Evolutionary conservation across 2,113 vertebrate genomes (phyloP), one percentile per base, ranked within the genome.

Genomic region (Solea senegalensis): DNA sequence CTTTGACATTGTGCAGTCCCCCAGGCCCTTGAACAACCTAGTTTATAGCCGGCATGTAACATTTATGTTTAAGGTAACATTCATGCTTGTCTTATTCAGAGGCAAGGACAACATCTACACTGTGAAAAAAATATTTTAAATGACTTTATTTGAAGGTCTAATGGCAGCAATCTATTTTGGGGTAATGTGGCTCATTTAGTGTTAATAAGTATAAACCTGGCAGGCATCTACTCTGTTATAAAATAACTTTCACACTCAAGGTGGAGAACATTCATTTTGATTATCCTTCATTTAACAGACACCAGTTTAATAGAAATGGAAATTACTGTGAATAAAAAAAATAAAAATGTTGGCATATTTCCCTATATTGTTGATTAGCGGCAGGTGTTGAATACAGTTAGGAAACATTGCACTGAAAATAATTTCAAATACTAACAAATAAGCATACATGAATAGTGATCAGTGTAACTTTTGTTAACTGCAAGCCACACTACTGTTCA

Each of bases 21-120:
- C 16, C 5, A 58, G 76, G 85, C 53, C 60, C 68, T 54, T n/a
- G 0, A 58, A 74, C 78, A 81, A 84, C 82, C 74, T 64, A 65
- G 78, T 89, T 89, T 89, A 81, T 73, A 69, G 66, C 53, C 46
- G 2, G 48, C 34, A 74, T 69, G 58, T 80, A 75, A 67, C 75
- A 76, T 83, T 84, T 80, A 81, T 82, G 84, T 80, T 76, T 85
- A 82, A 82, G 81, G 82, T 84, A 88, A 90, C 86, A 91, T 88
- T 90, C 83, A 88, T 82, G 88, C 82, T 87, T 86, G 80, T 83
- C 82, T 88, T 78, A 73, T 82, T 90, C 63, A 62, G 69, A 74
- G 64, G 76, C 72, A 87, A 89, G 87, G 86, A 75, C 87, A 88
- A 83, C 66, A 73, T 64, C 74, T 16, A 56, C 55, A 68, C n/a